Evolutionary conservation across 1,140 invertebrate species (phyloP), one percentile per base, ranked within the genome.

Genomic region (Solen grandis): DNA sequence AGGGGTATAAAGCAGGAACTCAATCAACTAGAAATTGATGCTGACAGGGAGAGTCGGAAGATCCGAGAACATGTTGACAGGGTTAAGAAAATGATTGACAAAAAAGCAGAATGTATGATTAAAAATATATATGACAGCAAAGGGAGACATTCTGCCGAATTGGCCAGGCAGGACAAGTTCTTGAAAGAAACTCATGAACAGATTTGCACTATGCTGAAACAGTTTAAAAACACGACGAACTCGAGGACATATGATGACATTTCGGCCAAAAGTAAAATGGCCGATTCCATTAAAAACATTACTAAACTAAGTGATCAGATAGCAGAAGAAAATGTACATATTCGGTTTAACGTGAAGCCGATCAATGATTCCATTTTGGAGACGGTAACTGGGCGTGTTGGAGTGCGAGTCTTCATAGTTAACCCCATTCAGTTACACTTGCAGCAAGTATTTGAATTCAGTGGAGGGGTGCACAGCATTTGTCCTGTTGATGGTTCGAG

Each of bases 281-380:
- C 52, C 35, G 36, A 35, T 22, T 66, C 62, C 5, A 33, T 78
- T 4, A 59, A 36, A 54, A 57, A 78, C 29, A 38, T 78, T 19
- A 41, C 60, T 10, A 66, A 66, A 19, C 29, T 78, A 5, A 57
- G 60, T 3, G 65, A 78, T 8, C 75, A 69, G 36, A 25, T 78
- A n/a, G 19, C 63, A 19, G 65, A 68, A 41, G 75, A 78, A 52
- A 78, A 78, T 60, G 75, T 78, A 0, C 75, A 78, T 27, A 69
- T 78, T 8, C 38, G 54, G n/a, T 78, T 66, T 60, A 78, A 29
- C 22, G n/a, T 29, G 14, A 78, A 78, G 35, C 52, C 63, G 13
- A n/a, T 78, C 14, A 54, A 36, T 35, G 75, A 78, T 14, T n/a
- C 13, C 16, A 10, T 14, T 5, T 5, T 41, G 5, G 38, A 65